These are phyloP conservation scores for Synanthedon andrenaeformis DNA, from an alignment of 2,888 invertebrate genomes.

Conservation along the genomic window DNA sequence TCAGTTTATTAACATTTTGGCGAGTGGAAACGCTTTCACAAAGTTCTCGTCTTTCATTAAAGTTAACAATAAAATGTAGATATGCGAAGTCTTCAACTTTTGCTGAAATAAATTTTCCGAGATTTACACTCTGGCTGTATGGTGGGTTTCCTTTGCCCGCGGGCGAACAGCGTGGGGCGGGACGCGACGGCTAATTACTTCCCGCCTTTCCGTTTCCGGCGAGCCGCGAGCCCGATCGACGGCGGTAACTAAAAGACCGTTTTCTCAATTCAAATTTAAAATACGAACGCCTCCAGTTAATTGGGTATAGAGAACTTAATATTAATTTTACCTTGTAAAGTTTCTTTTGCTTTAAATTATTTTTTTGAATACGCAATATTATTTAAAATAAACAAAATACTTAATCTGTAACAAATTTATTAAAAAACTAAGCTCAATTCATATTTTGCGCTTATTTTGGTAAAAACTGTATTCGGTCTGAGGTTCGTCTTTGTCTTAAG, in stretches of 20 bases:
- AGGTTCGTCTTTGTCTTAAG: no score
- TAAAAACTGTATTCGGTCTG: no score
- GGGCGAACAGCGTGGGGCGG: slow-evolving; percentile 22
- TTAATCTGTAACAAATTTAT: no score
- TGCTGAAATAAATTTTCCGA: slow-evolving; percentile 15
- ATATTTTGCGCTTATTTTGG: no score
- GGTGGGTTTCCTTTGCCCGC: slow-evolving; percentile 37
- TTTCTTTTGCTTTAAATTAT: no score
- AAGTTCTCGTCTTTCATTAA: neutral
- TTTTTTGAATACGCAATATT: no score
- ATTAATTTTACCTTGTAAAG: neutral
- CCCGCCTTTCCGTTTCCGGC: slow-evolving; percentile 50
- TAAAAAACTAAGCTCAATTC: no score
- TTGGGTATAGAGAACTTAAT: neutral
- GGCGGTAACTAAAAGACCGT: slow-evolving; percentile 9
- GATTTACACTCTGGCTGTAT: slow-evolving; percentile 25
- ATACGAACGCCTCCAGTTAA: neutral
- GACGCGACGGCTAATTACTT: slow-evolving; percentile 50
- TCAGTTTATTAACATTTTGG: no score
- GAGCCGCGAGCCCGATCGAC: slow-evolving; percentile 18
- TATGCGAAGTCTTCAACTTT: slow-evolving; percentile 12
- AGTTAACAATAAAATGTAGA: neutral
- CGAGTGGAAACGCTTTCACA: neutral
- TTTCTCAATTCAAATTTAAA: neutral
- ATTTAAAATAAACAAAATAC: no score